Base-by-base conservation (phyloP, 30 jellyfish, hydroid and myxozoan genomes). In the Hydractinia echinata region DNA sequence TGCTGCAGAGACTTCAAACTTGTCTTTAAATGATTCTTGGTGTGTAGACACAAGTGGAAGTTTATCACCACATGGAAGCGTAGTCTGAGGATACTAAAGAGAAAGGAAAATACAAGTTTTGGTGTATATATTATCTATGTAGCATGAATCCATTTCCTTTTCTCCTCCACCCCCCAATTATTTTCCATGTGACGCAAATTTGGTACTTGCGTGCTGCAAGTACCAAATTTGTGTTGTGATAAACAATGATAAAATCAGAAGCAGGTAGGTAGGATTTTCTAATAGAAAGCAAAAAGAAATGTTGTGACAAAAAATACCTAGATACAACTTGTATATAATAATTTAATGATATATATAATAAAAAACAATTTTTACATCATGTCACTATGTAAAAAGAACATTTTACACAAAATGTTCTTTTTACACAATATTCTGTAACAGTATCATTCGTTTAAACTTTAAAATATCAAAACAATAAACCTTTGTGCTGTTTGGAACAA, bases 51-150 rank as follows among this genome's bases (percentile, higher is more conserved):
- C 74, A 44, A 64, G 39, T 6, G 74, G n/a, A 13, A 21, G 88
- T 55, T 76, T 81, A 68, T 89, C 97, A 60, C 97, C 97, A 60
- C 82, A 89, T 4, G 97, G 97, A 16, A 89, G 81, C 16, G 60
- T 76, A 18, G 95, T 19, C 51, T 81, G 82, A 48, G 97, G 97
- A 53, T 89, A 84, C 97, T 89, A 53, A 61, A 68, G 61, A 61
- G 7, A 53, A 49, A 72, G 64, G 16, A 54, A 56, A 55, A 11
- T 16, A 2, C 16, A 58, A 1, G 18, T 11, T 58, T 0, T 58
- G 19, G 18, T 58, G 1, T 11, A 9, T 56, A 56, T n/a, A 30
- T 30, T 30, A 30, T 30, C 44, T 30, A 30, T 30, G 44, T 30
- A 30, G 44, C 2, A 2, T 30, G 44, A 30, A 30, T 30, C 44